A percentile compares a stretch with the other conserved stretches of the same genome.
Evolutionary conservation across 2,888 invertebrate genomes (phyloP).

Genomic region (Dicroscelio sp.): DNA sequence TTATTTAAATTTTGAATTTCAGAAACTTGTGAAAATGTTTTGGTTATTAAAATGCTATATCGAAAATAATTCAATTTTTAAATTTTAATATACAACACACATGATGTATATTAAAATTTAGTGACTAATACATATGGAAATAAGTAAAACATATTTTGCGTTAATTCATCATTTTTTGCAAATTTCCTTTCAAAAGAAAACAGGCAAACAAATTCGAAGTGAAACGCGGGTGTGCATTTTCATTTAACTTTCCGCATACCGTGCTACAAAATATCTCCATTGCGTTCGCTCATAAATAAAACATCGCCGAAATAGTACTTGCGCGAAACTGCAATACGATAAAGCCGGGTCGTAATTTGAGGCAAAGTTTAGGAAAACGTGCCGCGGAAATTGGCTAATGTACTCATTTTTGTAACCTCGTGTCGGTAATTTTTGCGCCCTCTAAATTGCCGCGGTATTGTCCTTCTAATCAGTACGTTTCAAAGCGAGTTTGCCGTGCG

Average conservation of each 20-base stretch:
- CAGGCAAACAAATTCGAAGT: conserved; percentile 26
- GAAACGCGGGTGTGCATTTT: conserved; percentile 43
- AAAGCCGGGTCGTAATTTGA: conserved; percentile 48
- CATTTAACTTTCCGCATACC: conserved; percentile 46
- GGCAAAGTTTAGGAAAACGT: conserved; percentile 54
- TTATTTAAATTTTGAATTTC: too few relatives aligned
- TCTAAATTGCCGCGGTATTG: conserved; percentile 44
- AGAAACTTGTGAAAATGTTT: too few relatives aligned
- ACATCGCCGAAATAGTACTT: conserved; percentile 58
- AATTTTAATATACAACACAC: too few relatives aligned
- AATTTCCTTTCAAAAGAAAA: too few relatives aligned
- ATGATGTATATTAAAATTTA: too few relatives aligned
- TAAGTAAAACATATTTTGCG: too few relatives aligned
- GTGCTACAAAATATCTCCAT: conserved; percentile 41
- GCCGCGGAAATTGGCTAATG: conserved; percentile 37
- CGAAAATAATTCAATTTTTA: too few relatives aligned
- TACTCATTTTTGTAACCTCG: conserved; percentile 45
- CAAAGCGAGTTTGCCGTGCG: conserved; percentile 39
- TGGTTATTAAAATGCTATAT: too few relatives aligned
- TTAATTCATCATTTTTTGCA: too few relatives aligned
- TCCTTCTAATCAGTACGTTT: conserved; percentile 68
- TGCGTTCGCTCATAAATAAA: conserved; percentile 51
- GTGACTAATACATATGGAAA: too few relatives aligned
- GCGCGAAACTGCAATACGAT: conserved; percentile 44
- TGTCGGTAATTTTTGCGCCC: conserved; percentile 1